Evolutionary conservation across 2,113 vertebrate genomes (phyloP).

Genomic region (Nibea albiflora): DNA sequence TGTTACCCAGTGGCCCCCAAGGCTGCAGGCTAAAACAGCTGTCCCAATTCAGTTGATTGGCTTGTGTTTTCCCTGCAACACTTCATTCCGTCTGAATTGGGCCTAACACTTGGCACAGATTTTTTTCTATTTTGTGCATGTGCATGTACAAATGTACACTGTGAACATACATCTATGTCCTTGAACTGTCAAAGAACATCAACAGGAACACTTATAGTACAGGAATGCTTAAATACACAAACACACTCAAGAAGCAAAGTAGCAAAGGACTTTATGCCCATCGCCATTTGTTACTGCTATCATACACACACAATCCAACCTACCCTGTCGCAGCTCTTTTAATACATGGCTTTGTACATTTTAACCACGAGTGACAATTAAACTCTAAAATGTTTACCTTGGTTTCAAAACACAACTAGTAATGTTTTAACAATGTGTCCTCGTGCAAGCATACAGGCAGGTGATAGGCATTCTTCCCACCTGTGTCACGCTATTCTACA

Average conservation of each 20-base stretch:
- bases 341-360: neutral
- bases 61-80: too few species aligned
- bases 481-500: too few species aligned
- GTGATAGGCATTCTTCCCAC: too few species aligned
- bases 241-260: neutral
- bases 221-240: neutral
- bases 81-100: too few species aligned
- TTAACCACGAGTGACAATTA: neutral
- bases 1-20: too few species aligned
- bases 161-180: neutral
- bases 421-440: too few species aligned
- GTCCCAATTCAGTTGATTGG: too few species aligned
- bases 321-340: neutral
- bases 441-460: too few species aligned
- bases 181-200: neutral
- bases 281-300: conserved; percentile 6
- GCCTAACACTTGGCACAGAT: neutral
- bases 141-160: neutral
- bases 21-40: too few species aligned
- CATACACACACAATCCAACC: neutral
- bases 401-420: neutral
- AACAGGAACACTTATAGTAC: neutral
- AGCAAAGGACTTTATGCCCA: neutral
- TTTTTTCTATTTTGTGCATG: neutral
- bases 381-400: neutral